Evolutionary conservation across 2,888 invertebrate species (phyloP).

Genomic region (Parasteatoda lunata): DNA sequence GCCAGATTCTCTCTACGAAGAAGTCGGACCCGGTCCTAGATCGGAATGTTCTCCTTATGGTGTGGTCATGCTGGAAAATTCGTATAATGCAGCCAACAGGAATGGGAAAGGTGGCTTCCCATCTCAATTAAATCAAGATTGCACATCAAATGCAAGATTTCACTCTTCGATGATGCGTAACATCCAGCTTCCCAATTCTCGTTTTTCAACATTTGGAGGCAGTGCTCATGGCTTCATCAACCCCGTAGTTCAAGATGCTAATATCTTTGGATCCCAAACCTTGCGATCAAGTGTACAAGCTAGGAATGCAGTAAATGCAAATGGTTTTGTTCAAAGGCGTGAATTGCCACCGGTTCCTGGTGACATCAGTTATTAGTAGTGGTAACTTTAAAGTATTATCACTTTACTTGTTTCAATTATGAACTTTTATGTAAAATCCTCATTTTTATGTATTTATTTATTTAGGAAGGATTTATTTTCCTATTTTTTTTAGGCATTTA

Average conservation of each 20-base stretch:
- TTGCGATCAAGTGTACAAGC: slow-evolving; percentile 59
- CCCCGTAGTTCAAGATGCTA: slow-evolving; percentile 41
- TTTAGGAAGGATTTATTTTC: too few species aligned
- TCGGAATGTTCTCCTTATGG: slow-evolving; percentile 58
- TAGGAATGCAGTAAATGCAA: slow-evolving; percentile 30
- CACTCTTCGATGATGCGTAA: slow-evolving; percentile 47
- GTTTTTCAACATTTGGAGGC: slow-evolving; percentile 63
- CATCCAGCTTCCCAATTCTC: slow-evolving; percentile 34
- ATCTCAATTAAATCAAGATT: slow-evolving; percentile 27
- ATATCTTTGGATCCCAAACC: slow-evolving; percentile 42
- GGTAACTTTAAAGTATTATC: not conserved
- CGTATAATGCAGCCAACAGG: slow-evolving; percentile 29
- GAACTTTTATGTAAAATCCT: too few species aligned
- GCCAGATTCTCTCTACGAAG: slow-evolving; percentile 64
- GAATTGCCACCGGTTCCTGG: slow-evolving; percentile 61
- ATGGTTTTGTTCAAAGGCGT: slow-evolving; percentile 53
- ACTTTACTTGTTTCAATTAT: too few species aligned
- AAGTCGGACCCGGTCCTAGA: slow-evolving; percentile 51
- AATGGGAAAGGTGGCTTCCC: slow-evolving; percentile 14
- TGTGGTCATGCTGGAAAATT: slow-evolving; percentile 62
- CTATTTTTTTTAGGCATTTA: too few species aligned
- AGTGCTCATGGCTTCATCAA: slow-evolving; percentile 64
- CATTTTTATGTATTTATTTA: too few species aligned
- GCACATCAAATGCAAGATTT: slow-evolving; percentile 28
- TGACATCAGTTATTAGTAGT: slow-evolving; percentile 32